Evolutionary conservation across 2,797 vertebrate species (phyloP), one percentile per base, ranked within the genome.

Genomic region (Megalops cyprinoides): DNA sequence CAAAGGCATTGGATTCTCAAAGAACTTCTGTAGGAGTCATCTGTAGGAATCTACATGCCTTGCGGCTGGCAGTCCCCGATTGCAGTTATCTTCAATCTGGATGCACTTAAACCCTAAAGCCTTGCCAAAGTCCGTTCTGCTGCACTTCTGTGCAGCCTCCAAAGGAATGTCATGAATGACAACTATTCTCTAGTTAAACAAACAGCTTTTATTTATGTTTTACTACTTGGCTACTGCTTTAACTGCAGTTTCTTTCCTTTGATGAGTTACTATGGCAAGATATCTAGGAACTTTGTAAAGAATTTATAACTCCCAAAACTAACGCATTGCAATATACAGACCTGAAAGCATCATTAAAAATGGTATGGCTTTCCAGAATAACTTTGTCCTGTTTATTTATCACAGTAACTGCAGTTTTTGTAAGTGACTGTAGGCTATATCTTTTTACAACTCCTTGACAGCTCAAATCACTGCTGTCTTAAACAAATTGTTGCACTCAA

Each of bases 131-230:
- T 12, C 5, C 44, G 23, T 77, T 78, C 20, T 23, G 46, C 34
- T 65, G 56, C 49, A 48, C 44, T 65, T 79, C 81, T 58, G 15
- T 5, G 37, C 10, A 56, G 75, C 7, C 31, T 67, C 39, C 20
- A 77, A 42, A 62, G 48, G 28, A 83, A 84, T 69, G 51, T 44
- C 73, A 78, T 53, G 46, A 56, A 73, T 71, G 20, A 60, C 23
- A 37, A 76, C 46, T 8, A 53, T 74, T 76, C 25, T 76, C 46
- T 37, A 79, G 31, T 74, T 23, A 80, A 78, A 71, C 74, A 46
- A 65, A 58, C 48, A 28, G 20, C 39, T 25, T 78, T 37, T 69
- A 80, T 81, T 81, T 23, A 77, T 75, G 20, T 53, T 48, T 46
- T 49, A 49, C 58, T 71, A 62, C 79, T 28, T 79, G 77, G 23